These are phyloP conservation scores for Lithophane ornitopus DNA, from an alignment of 2,888 invertebrate species.

Conservation along the genomic window DNA sequence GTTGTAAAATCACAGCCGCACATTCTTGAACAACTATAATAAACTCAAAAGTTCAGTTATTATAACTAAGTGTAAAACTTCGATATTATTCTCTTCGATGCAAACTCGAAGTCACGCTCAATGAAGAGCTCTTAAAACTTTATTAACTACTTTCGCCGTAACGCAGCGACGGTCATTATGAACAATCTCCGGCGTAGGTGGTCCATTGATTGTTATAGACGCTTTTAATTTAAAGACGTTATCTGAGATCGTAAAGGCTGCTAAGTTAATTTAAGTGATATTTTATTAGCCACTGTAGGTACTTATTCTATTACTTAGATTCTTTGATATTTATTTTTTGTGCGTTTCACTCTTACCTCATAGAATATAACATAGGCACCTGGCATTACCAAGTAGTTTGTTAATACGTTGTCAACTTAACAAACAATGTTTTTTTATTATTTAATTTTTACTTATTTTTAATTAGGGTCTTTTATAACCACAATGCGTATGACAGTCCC, in stretches of 20 bases:
- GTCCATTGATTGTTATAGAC: conserved; percentile 32
- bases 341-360: not conserved
- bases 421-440: too few species aligned
- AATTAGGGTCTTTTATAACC: too few species aligned
- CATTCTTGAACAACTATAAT: not conserved
- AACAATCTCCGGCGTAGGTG: conserved; percentile 29
- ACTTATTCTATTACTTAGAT: not conserved
- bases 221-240: conserved; percentile 30
- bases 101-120: conserved; percentile 29
- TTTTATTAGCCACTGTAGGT: conserved; percentile 1
- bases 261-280: conserved; percentile 23
- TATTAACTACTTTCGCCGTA: conserved; percentile 40
- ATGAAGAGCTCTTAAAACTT: conserved; percentile 41
- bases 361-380: not conserved
- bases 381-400: not conserved
- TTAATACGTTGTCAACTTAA: not conserved
- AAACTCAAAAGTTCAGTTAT: conserved; percentile 35
- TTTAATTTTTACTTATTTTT: too few species aligned
- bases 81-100: conserved; percentile 29
- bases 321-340: not conserved
- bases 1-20: not conserved
- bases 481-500: too few species aligned
- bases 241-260: conserved; percentile 10
- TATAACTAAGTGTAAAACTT: conserved; percentile 27
- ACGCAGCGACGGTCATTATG: conserved; percentile 34